Percentiles rank a stretch among this genome's conserved stretches.
phyloP scores from a whole-genome alignment of 2,888 invertebrate species.

The Maniola hyperantus region DNA sequence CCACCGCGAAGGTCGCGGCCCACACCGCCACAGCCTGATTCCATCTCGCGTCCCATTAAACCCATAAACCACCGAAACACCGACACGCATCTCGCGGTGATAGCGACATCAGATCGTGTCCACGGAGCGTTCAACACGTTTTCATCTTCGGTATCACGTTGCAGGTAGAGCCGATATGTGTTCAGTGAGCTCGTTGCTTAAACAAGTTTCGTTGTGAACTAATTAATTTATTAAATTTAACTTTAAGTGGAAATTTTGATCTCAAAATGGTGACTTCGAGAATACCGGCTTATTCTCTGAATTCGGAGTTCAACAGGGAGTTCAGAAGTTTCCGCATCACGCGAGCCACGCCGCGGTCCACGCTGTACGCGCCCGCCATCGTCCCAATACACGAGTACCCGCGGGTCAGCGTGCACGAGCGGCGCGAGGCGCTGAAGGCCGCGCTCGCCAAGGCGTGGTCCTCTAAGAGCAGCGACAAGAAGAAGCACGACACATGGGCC shows the following conservation, averaged over 20 bases:
- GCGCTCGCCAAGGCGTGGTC: conserved; percentile 79
- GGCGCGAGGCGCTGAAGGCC: conserved; percentile 78
- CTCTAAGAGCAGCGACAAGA: conserved; percentile 71
- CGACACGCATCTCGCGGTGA: not conserved
- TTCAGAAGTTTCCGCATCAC: conserved; percentile 83
- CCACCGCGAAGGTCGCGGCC: conserved; percentile 79
- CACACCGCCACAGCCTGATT: conserved; percentile 53
- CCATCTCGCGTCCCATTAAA: conserved; percentile 16
- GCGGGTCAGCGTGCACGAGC: conserved; percentile 81
- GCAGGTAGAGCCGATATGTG: conserved; percentile 80
- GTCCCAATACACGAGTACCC: conserved; percentile 84
- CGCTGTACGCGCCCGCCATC: conserved; percentile 79
- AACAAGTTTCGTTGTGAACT: conserved; percentile 65
- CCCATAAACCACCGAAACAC: conserved; percentile 2
- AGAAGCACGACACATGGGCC: conserved; percentile 76
- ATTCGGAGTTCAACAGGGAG: conserved; percentile 84
- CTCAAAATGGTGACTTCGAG: conserved; percentile 85
- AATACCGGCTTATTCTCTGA: conserved; percentile 84
- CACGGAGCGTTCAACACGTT: conserved; percentile 57
- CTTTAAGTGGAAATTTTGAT: conserved; percentile 74
- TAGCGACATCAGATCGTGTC: not conserved
- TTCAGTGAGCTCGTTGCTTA: conserved; percentile 74
- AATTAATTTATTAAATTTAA: conserved; percentile 51
- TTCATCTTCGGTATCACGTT: conserved; percentile 44
- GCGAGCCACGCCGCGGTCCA: conserved; percentile 76